phyloP scores from a whole-genome alignment of 1,140 invertebrate genomes.

The Cotesia glomerata region DNA sequence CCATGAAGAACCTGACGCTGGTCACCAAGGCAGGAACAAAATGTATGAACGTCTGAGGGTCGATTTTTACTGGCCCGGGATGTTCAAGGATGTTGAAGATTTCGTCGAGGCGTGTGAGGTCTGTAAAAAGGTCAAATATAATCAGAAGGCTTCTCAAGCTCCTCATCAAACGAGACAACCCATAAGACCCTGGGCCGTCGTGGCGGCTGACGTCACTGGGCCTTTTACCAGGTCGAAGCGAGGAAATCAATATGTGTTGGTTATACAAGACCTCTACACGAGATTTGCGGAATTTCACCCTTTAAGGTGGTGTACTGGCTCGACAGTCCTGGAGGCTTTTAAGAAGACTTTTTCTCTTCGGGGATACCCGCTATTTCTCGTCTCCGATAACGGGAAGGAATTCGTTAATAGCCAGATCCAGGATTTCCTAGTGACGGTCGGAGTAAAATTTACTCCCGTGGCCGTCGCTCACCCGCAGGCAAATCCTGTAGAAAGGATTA shows the following conservation, averaged over 20 bases:
- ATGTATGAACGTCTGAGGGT: constrained; percentile 15
- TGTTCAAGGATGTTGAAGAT: constrained; percentile 28
- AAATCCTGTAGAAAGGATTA: constrained; percentile 20
- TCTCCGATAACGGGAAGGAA: constrained; percentile 24
- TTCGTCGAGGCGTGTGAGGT: constrained; percentile 20
- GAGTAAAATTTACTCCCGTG: neutral
- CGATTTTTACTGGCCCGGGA: constrained; percentile 39
- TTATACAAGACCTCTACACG: constrained; percentile 29
- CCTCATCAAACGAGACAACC: neutral
- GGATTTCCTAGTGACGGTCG: neutral
- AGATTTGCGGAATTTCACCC: constrained; percentile 26
- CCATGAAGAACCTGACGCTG: neutral
- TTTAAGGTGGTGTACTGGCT: neutral
- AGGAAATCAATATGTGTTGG: constrained; percentile 23
- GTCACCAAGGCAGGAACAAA: constrained; percentile 35
- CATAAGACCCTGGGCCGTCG: neutral
- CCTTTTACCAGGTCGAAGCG: constrained; percentile 18
- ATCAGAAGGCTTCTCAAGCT: constrained; percentile 13
- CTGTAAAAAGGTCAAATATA: constrained; percentile 19
- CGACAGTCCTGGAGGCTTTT: constrained; percentile 11
- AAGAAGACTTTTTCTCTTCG: constrained; percentile 13
- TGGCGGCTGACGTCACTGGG: constrained; percentile 22
- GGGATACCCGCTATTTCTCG: constrained; percentile 9
- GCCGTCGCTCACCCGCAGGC: constrained; percentile 11
- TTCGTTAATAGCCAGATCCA: constrained; percentile 13